Evolutionary conservation across 2,113 vertebrate species (phyloP).

Genomic region (Colinus virginianus): DNA sequence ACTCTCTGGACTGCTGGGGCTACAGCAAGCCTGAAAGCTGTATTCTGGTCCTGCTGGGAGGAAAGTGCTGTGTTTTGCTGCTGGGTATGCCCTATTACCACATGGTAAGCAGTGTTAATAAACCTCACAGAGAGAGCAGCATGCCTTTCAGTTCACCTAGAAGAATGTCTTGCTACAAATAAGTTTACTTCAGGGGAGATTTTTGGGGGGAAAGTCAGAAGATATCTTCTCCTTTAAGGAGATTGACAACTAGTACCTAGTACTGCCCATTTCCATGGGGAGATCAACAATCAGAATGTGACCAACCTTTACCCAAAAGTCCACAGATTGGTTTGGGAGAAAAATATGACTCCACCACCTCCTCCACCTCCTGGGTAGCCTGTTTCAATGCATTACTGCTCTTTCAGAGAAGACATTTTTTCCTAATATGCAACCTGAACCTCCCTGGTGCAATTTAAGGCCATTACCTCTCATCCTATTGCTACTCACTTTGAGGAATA

Average conservation of each 20-base stretch:
- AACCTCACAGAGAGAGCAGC: neutral
- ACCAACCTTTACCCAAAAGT: neutral
- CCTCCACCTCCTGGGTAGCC: too few relatives aligned
- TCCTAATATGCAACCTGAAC: too few relatives aligned
- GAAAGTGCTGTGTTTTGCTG: constrained; percentile 1
- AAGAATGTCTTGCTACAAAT: neutral
- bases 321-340: neutral
- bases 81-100: neutral
- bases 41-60: neutral
- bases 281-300: neutral
- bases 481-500: too few relatives aligned
- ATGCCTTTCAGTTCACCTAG: neutral
- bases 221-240: neutral
- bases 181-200: neutral
- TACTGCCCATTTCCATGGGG: neutral
- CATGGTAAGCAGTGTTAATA: neutral
- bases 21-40: neutral
- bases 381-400: too few relatives aligned
- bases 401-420: too few relatives aligned
- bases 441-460: too few relatives aligned
- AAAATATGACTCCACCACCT: neutral
- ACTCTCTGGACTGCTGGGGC: neutral
- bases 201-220: neutral
- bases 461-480: too few relatives aligned
- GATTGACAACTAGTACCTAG: neutral